Evolutionary conservation across 2,797 vertebrate species (phyloP), one percentile per base, ranked within the genome.

Genomic region (Diplodus puntazzo): DNA sequence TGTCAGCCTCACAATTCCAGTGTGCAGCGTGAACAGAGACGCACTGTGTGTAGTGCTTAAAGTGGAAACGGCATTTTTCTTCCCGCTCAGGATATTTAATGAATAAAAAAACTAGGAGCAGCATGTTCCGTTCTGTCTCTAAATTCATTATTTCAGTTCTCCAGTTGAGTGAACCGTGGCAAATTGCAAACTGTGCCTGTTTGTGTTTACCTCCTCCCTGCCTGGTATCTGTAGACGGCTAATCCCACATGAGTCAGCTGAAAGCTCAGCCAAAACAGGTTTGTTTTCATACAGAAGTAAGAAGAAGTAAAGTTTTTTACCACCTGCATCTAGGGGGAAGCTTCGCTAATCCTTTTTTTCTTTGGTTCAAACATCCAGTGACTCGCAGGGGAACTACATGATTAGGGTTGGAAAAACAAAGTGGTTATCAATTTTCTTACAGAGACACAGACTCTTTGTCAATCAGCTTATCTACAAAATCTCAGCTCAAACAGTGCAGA

Each of bases 161-260:
- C 70, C 85, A 76, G 84, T 61, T 87, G 80, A 89, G 64, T 87
- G 77, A 85, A 75, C 83, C 60, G 76, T 52, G 60, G 49, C 79
- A 76, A 87, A 90, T 83, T 82, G 74, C 82, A 87, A 71, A 79
- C 67, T 45, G 53, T n/a, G 67, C 75, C 63, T 75, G 72, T 79
- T 73, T 86, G 67, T 83, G 69, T 89, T 82, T 79, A 77, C 73
- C 78, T 81, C 71, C 39, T 34, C 79, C 75, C 72, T 73, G 46
- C 61, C 1, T 50, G 54, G 18, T 72, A 65, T 76, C 79, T 73
- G 50, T 62, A 21, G 53, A 65, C 46, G 3, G 64, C 45, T 72
- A 73, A 87, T 84, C 82, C 59, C 48, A 63, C 60, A 30, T 34
- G 68, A 89, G 62, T 86, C 87, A 89, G 81, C 83, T 50, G 27